phyloP scores from a whole-genome alignment of 2,113 vertebrate species.

The Toxotes jaculatrix region DNA sequence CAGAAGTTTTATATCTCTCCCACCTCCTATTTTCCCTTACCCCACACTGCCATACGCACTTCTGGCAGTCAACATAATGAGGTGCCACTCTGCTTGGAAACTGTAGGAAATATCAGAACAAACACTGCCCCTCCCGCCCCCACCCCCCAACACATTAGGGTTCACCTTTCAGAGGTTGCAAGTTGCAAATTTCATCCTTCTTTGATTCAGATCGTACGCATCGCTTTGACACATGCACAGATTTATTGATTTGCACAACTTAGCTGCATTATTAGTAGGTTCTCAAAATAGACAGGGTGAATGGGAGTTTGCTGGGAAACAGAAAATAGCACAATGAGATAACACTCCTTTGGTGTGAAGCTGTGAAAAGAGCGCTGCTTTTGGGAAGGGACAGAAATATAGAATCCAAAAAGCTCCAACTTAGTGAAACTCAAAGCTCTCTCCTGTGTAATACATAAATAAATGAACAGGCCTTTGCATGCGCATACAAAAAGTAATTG shows the following conservation, averaged over 20 bases:
- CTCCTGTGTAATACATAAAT: conserved; percentile 63
- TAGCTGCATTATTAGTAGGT: conserved; percentile 55
- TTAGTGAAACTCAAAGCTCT: conserved; percentile 38
- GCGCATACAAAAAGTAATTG: conserved; percentile 59
- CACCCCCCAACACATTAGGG: not conserved
- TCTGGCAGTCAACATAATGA: conserved; percentile 65
- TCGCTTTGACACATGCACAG: conserved; percentile 38
- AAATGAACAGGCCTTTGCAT: conserved; percentile 67
- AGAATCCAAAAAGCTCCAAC: conserved; percentile 47
- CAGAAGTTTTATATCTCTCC: conserved; percentile 7
- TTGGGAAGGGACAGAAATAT: conserved; percentile 34
- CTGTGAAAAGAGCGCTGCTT: conserved; percentile 29
- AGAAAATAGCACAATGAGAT: conserved; percentile 56
- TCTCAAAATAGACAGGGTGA: conserved; percentile 64
- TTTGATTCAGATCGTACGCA: conserved; percentile 46
- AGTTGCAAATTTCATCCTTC: conserved; percentile 23
- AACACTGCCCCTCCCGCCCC: not conserved
- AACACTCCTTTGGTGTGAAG: conserved; percentile 40
- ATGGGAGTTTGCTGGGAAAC: conserved; percentile 48
- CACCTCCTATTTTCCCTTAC: not conserved
- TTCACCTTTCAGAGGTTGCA: conserved; percentile 27
- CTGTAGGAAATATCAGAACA: conserved; percentile 53
- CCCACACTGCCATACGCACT: conserved; percentile 28
- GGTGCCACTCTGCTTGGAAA: conserved; percentile 52
- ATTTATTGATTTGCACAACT: conserved; percentile 56